Evolutionary conservation across 1,140 invertebrate species (phyloP), one percentile per base, ranked within the genome.

Genomic region (Drosophila yakuba): DNA sequence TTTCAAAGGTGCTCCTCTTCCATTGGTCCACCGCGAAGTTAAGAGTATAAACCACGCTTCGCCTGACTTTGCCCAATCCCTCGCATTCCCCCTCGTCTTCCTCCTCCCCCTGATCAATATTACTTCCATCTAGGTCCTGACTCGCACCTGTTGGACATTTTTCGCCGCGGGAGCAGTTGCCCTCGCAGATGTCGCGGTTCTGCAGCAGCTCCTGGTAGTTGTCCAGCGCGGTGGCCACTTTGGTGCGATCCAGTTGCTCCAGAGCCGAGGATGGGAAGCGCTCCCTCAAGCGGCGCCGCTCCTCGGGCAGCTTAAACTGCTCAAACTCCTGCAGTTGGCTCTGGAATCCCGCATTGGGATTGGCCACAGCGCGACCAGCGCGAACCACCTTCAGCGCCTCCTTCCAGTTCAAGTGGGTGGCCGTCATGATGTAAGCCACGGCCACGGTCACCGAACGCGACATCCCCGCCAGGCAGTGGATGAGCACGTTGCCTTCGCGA

Each of bases 391-490:
- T 98, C 44, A 99, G 93, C 1, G 97, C 96, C 88, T 99, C 98
- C 84, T 97, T 97, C 97, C 97, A 98, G 36, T 95, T 96, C n/a
- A 99, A 94, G 72, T 95, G 94, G 10, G 98, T 98, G 38, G 96
- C 97, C 48, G 97, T 97, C 98, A 99, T 99, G 58, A 99, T 97
- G 93, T 92, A 92, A 12, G 91, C 91, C 28, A 98, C 97, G 0
- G 97, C 96, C 23, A 99, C 96, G 0, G 98, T 99, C 36, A 99
- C 98, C 91, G 97, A 98, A 17, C 98, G 95, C 0, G 98, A 99
- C 95, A 99, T 98, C 15, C 98, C 98, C 2, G 98, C 98, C 90
- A 99, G 93, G 93, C 98, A 99, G 92, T 99, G 98, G 83, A 99
- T 98, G 14, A 99, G 94, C 36, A 99, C 98, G 91, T 96, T 97